A percentile compares a stretch with the other conserved stretches of the same genome.
Conservation (phyloP, 2,113 vertebrate genomes). For the Mellivora capensis region DNA sequence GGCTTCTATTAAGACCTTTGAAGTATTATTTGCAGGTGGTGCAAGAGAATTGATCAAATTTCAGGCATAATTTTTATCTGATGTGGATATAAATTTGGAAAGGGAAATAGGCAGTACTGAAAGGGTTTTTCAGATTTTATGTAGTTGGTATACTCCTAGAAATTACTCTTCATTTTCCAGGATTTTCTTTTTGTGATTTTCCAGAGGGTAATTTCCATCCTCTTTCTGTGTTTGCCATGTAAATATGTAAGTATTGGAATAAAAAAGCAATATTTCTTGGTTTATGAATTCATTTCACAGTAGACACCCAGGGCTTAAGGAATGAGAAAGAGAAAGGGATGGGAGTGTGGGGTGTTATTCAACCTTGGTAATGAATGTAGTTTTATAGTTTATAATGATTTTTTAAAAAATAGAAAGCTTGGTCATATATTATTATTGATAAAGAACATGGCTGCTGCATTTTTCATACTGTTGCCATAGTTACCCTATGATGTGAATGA, state of each 20-base stretch:
- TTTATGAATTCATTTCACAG: not conserved
- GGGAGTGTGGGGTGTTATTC: conserved; percentile 26
- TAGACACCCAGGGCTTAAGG: not conserved
- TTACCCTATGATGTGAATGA: conserved; percentile 74
- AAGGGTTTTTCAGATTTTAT: not conserved
- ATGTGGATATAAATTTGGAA: not conserved
- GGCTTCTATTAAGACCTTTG: not conserved
- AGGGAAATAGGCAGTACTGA: not conserved
- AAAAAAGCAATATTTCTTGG: not conserved
- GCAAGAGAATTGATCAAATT: not conserved
- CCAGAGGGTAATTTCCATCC: not conserved
- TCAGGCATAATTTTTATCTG: not conserved
- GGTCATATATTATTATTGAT: conserved; percentile 69
- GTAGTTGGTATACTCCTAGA: not conserved
- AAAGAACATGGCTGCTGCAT: conserved; percentile 62
- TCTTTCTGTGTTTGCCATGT: not conserved
- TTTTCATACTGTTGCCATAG: conserved; percentile 80
- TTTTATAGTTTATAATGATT: conserved; percentile 63
- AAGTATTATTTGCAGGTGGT: not conserved
- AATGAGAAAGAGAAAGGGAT: not conserved
- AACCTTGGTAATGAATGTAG: conserved; percentile 16
- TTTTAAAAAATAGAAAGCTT: conserved; percentile 60
- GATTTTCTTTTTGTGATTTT: not conserved
- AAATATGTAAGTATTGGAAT: not conserved
- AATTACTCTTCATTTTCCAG: not conserved